Evolutionary conservation across 2,113 vertebrate genomes (phyloP).

Genomic region (Aegithalos caudatus): DNA sequence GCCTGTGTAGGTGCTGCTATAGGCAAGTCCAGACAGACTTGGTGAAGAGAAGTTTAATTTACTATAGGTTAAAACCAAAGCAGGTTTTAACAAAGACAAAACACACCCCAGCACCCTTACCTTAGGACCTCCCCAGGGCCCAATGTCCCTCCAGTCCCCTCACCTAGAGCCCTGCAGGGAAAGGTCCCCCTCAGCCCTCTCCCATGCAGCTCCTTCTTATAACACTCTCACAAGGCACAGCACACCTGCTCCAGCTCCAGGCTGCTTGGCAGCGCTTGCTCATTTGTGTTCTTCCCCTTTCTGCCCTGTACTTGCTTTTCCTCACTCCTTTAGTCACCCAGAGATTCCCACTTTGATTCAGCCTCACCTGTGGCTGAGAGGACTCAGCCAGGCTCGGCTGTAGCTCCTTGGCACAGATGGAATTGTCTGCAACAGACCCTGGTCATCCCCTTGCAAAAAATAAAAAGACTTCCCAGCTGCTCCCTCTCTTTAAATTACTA

Average conservation of each 20-base stretch:
- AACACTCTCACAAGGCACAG: fast-evolving
- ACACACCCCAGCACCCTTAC: not conserved
- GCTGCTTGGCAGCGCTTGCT: not conserved
- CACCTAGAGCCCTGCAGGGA: not conserved
- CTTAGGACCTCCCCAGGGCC: fast-evolving
- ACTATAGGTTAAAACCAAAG: fast-evolving
- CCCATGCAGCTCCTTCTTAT: not conserved
- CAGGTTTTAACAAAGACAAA: not conserved
- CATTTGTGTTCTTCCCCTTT: not conserved
- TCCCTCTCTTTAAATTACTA: not conserved
- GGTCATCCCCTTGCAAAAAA: fast-evolving
- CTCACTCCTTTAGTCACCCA: not conserved
- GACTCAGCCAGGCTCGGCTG: fast-evolving
- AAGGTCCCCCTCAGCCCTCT: not conserved
- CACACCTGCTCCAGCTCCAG: not conserved
- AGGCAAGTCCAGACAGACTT: fast-evolving
- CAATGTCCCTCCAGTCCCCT: fast-evolving
- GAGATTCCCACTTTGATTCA: not conserved
- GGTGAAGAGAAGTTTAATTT: not conserved
- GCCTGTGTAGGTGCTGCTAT: not conserved
- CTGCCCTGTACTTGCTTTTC: not conserved
- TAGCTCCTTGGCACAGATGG: no score
- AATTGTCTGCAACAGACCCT: fast-evolving
- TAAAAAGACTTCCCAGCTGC: not conserved
- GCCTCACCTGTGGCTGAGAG: not conserved